Evolutionary conservation across 2,797 vertebrate species (phyloP), one percentile per base, ranked within the genome.

Genomic region (Nyctibius grandis): DNA sequence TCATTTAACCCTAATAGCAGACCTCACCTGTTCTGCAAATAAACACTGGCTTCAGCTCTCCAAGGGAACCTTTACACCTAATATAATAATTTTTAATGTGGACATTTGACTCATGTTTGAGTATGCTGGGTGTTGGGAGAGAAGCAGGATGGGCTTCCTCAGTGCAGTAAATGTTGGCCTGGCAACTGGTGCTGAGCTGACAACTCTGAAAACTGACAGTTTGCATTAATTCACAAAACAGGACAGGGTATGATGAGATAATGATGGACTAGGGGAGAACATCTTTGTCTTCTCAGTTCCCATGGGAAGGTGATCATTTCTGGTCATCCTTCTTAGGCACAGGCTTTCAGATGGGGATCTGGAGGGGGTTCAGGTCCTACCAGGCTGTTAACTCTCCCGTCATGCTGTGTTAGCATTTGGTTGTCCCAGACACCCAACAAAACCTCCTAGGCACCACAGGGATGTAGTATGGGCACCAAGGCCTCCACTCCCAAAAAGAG

Each of bases 391-490:
- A 5, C 5, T 40, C 51, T 84, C 20, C 34, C 40, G 42, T 21
- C n/a, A 45, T 0, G 0, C 25, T 73, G 18, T 2, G 0, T 61
- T 72, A 40, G 29, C 40, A 70, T 50, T 67, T 2, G 0, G 3
- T 44, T 86, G 51, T 69, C 44, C 33, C 59, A 81, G 1, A 6
- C 47, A 86, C 16, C 7, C 29, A 79, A 18, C 17, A 25, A 76
- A 78, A 78, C 16, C 22, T 65, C 33, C 31, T 28, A 33, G 21
- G 25, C 44, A 63, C 12, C 34, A 18, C 13, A 56, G 20, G n/a
- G 10, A 65, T 4, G 16, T 3, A 31, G 36, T 3, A 16, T 7
- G 22, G 45, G 9, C 38, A 75, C 26, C 26, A 28, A 80, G 13
- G 1, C 6, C 3, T 22, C 16, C 3, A 5, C 0, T 45, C 56